phyloP scores from a whole-genome alignment of 2,888 invertebrate genomes.

The Seira sanloemensis region DNA sequence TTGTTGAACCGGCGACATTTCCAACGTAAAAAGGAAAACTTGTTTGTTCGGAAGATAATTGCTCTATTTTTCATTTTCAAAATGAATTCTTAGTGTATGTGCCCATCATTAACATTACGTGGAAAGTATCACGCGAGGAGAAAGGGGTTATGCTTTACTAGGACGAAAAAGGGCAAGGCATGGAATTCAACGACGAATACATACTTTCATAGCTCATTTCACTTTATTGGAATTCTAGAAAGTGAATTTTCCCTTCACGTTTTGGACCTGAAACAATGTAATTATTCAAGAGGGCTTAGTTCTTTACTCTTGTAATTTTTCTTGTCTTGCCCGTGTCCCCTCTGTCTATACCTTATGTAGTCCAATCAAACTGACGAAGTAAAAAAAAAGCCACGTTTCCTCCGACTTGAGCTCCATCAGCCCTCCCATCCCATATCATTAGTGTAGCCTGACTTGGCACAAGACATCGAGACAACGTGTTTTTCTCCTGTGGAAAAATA shows the following conservation, averaged over 20 bases:
- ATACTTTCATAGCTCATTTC: slow-evolving; percentile 47
- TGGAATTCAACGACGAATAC: slow-evolving; percentile 19
- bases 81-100: slow-evolving; percentile 8
- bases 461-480: neutral
- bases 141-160: slow-evolving; percentile 7
- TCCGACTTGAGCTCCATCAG: neutral
- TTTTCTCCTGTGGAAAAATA: neutral
- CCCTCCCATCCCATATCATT: slow-evolving; percentile 10
- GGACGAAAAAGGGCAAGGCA: slow-evolving; percentile 6
- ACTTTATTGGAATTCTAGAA: slow-evolving; percentile 44
- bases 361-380: neutral
- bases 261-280: neutral
- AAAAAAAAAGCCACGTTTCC: neutral
- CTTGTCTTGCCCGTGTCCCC: neutral
- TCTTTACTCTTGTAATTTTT: neutral
- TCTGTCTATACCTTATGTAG: neutral
- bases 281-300: neutral
- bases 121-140: neutral
- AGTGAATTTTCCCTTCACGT: slow-evolving; percentile 4
- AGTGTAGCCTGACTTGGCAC: slow-evolving; percentile 3
- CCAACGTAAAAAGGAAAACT: neutral
- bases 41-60: neutral
- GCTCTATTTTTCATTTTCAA: neutral
- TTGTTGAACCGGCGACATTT: slow-evolving; percentile 6
- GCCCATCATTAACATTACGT: neutral